Base-by-base conservation (phyloP, 2,113 vertebrate species). In the Eretmochelys imbricata region DNA sequence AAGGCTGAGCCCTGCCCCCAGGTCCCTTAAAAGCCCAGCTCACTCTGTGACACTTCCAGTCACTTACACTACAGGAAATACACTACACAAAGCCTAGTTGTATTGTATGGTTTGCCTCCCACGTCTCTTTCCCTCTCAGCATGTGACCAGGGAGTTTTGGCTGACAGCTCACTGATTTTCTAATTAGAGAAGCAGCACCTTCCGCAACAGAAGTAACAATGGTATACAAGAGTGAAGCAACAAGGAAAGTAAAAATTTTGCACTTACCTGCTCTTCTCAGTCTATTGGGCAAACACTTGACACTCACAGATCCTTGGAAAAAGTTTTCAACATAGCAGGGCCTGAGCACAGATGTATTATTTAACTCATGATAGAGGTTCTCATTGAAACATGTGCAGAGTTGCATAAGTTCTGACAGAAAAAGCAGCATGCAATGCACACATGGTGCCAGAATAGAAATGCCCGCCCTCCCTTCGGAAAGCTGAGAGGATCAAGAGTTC, bases 291-390 rank as follows among this genome's bases (percentile, higher is more conserved):
- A 86, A 88, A 83, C 2, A 78, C 10, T 35, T 20, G 46, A 84
- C 35, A 1, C 1, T 0, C 4, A 5, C 19, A 89, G 82, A 62
- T 10, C 76, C 38, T 76, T 25, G 20, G 49, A 14, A 49, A 49
- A 54, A n/a, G 38, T 17, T 83, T 38, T 82, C 90, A 84, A 86
- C 80, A 46, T n/a, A 5, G 11, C 57, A 89, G 78, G 31, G 2
- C n/a, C 0, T 1, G 59, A 87, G 31, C 82, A 29, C 29, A 69
- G 24, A 48, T 50, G 8, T 35, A 51, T 35, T 80, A 80, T 49
- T 4, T 9, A 8, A 42, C 0, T 12, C 31, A 29, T 25, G 57
- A 29, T 20, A 48, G 25, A 53, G 53, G 10, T 31, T 53, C 7
- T 85, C 48, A 0, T 46, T 54, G 22, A 54, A 22, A 54, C 8